These are phyloP conservation scores for Argya squamiceps DNA, from an alignment of 2,797 vertebrate species.

Conservation along the genomic window DNA sequence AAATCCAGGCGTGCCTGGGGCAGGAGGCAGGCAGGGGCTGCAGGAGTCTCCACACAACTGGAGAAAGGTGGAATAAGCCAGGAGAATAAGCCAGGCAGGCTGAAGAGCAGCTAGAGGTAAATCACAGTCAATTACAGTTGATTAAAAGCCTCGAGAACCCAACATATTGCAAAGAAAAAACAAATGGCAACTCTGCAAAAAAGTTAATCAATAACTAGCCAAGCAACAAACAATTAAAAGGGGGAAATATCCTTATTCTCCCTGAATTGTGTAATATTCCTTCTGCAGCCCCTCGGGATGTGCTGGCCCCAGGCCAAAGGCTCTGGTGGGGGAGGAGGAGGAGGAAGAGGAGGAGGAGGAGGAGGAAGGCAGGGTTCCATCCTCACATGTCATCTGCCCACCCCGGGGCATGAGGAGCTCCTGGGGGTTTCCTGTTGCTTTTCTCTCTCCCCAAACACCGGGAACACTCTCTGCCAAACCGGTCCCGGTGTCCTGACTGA, in stretches of 20 bases:
- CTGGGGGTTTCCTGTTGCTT: rapidly evolving
- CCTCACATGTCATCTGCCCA: not conserved
- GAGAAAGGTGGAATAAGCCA: not conserved
- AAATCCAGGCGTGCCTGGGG: not conserved
- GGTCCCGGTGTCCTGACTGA: not conserved
- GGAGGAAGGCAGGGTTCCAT: not conserved
- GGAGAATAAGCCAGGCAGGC: not conserved
- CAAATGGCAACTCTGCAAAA: slow-evolving; percentile 21
- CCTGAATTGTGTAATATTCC: not conserved
- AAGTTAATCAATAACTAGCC: slow-evolving; percentile 15
- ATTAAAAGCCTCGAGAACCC: slow-evolving; percentile 44
- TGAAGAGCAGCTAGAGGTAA: not conserved
- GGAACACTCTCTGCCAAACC: not conserved
- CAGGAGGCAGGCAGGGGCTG: not conserved
- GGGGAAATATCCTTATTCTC: not conserved
- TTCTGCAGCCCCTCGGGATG: rapidly evolving
- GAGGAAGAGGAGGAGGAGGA: not conserved
- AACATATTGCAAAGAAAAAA: slow-evolving; percentile 5
- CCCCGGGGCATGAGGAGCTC: rapidly evolving
- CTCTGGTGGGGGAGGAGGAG: not conserved
- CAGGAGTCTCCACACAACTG: rapidly evolving
- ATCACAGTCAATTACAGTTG: slow-evolving; percentile 27
- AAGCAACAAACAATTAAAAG: not conserved
- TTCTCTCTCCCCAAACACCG: not conserved
- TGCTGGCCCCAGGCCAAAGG: not conserved